A percentile compares a stretch with the other conserved stretches of the same genome.
These are phyloP conservation scores for Oncorhynchus keta DNA, from an alignment of 2,113 vertebrate genomes.

Conservation along the genomic window DNA sequence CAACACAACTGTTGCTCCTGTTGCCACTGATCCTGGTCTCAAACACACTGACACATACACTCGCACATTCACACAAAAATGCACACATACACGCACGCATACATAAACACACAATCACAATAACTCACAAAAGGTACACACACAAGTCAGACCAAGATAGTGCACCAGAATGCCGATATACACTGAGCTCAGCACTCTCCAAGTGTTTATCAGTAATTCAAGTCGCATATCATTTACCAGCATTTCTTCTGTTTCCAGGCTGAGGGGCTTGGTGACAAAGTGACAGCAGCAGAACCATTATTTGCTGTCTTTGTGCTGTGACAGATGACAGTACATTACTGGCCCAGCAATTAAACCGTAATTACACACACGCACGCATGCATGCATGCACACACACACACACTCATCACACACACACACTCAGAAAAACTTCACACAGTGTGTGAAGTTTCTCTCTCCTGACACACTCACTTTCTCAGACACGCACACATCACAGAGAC, in stretches of 20 bases:
- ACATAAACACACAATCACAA: constrained; percentile 42
- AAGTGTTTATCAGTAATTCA: constrained; percentile 74
- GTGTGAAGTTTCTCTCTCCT: not conserved
- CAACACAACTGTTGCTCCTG: constrained; percentile 72
- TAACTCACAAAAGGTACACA: constrained; percentile 9
- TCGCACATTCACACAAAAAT: too few relatives aligned
- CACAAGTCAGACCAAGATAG: constrained; percentile 19
- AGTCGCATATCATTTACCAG: constrained; percentile 72
- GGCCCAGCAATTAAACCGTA: constrained; percentile 76
- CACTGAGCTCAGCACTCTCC: constrained; percentile 56
- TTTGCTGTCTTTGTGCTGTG: constrained; percentile 78
- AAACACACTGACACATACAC: constrained; percentile 39
- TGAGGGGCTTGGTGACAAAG: constrained; percentile 54
- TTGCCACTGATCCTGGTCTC: constrained; percentile 51
- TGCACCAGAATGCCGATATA: constrained; percentile 19
- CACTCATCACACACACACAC: not conserved
- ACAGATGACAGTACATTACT: constrained; percentile 59
- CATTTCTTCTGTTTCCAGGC: constrained; percentile 67
- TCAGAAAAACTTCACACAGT: too few relatives aligned
- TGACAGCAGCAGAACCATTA: constrained; percentile 71
- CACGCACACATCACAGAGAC: not conserved
- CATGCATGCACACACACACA: constrained; percentile 20
- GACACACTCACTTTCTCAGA: not conserved
- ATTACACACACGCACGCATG: constrained; percentile 64
- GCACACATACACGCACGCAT: constrained; percentile 18